A percentile compares a stretch with the other conserved stretches of the same genome.
Evolutionary conservation across 2,797 vertebrate genomes (phyloP).

Genomic region (Lagorchestes hirsutus): DNA sequence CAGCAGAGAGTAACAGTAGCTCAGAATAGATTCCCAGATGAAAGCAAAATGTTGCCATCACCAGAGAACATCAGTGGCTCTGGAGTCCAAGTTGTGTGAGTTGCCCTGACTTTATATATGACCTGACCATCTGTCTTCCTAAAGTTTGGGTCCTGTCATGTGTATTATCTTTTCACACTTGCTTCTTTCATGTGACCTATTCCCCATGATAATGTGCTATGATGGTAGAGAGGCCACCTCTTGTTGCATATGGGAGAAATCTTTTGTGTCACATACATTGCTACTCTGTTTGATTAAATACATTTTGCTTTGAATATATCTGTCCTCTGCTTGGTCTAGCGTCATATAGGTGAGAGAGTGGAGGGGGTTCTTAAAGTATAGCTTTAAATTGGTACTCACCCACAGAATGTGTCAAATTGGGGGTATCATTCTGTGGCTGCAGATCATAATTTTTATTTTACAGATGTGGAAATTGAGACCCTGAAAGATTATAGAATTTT

Average conservation of each 20-base stretch:
- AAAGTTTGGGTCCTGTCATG: neutral
- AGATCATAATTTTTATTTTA: neutral
- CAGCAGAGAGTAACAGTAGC: neutral
- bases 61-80: neutral
- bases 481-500: neutral
- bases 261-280: neutral
- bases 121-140: neutral
- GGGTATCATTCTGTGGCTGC: neutral
- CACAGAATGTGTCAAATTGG: neutral
- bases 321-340: neutral
- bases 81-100: neutral
- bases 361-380: neutral
- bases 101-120: neutral
- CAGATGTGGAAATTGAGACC: neutral
- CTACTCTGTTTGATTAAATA: neutral
- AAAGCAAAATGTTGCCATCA: neutral
- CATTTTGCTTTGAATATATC: neutral
- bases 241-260: neutral
- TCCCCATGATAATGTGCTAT: neutral
- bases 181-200: neutral
- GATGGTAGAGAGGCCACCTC: neutral
- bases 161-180: neutral
- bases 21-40: neutral
- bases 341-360: neutral
- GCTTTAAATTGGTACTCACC: neutral